Conservation (phyloP, 2,113 vertebrate genomes). For the Rhinolophus sinicus region DNA sequence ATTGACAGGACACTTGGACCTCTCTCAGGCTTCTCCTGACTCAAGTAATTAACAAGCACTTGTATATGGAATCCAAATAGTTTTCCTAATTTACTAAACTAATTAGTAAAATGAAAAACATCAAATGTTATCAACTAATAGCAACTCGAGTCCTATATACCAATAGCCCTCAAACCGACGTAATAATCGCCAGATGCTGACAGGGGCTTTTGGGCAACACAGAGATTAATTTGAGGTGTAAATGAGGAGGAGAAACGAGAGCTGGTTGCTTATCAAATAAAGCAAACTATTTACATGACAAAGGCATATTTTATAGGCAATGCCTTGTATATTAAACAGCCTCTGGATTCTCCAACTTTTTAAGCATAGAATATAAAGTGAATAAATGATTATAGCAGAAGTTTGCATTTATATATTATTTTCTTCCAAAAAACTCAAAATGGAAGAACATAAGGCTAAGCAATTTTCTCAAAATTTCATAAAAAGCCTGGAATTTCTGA, state of each 20-base stretch:
- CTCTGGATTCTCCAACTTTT: not conserved
- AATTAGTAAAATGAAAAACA: slow-evolving; percentile 79
- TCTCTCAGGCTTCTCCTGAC: slow-evolving; percentile 77
- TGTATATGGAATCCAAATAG: slow-evolving; percentile 77
- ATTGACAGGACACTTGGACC: slow-evolving; percentile 85
- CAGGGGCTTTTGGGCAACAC: slow-evolving; percentile 37
- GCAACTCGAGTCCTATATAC: not conserved
- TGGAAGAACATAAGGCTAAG: slow-evolving; percentile 38
- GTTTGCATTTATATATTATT: slow-evolving; percentile 74
- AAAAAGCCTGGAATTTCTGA: slow-evolving; percentile 47
- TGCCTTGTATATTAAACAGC: not conserved
- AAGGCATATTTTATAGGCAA: not conserved
- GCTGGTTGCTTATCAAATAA: not conserved
- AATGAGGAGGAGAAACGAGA: not conserved
- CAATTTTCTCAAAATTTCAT: slow-evolving; percentile 53
- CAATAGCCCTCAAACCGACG: not conserved
- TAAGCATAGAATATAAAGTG: slow-evolving; percentile 44
- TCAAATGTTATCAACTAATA: slow-evolving; percentile 74
- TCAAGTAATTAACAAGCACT: slow-evolving; percentile 82
- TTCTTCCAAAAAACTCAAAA: slow-evolving; percentile 50
- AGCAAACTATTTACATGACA: not conserved
- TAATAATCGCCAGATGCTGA: slow-evolving; percentile 5
- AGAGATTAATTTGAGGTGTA: not conserved
- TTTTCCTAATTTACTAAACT: slow-evolving; percentile 81
- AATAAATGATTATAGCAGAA: slow-evolving; percentile 55